Conservation (phyloP, 2,113 vertebrate genomes). For the Epinephelus cyanopodus region DNA sequence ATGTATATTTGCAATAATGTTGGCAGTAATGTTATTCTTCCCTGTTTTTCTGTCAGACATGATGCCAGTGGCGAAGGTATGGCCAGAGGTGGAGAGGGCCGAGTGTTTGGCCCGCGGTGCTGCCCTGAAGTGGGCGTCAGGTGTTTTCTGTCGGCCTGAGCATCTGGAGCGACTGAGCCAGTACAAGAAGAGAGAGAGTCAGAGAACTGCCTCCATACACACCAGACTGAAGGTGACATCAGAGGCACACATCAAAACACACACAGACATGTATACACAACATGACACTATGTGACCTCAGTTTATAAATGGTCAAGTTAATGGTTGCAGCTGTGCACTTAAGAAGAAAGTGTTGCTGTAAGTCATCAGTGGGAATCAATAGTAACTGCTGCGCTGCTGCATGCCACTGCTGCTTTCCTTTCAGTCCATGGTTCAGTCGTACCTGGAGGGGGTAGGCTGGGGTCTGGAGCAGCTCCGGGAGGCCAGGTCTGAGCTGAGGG, state of each 20-base stretch:
- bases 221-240: constrained; percentile 92
- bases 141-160: constrained; percentile 92
- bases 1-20: no score
- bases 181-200: constrained; percentile 92
- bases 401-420: constrained; percentile 9
- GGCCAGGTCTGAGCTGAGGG: constrained; percentile 85
- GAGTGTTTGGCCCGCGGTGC: constrained; percentile 93
- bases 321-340: neutral
- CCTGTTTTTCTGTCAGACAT: neutral
- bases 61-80: constrained; percentile 66
- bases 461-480: constrained; percentile 90
- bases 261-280: neutral
- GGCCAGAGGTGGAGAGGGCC: constrained; percentile 89
- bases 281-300: neutral
- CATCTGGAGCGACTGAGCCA: constrained; percentile 91
- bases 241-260: neutral
- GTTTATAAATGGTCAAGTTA: neutral
- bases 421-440: constrained; percentile 94
- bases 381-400: neutral
- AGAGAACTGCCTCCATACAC: constrained; percentile 93
- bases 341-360: neutral
- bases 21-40: neutral
- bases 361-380: neutral
- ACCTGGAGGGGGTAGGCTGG: constrained; percentile 92
- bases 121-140: constrained; percentile 97